phyloP scores from a whole-genome alignment of 2,888 invertebrate species.

The Chymomyza caudatula region DNA sequence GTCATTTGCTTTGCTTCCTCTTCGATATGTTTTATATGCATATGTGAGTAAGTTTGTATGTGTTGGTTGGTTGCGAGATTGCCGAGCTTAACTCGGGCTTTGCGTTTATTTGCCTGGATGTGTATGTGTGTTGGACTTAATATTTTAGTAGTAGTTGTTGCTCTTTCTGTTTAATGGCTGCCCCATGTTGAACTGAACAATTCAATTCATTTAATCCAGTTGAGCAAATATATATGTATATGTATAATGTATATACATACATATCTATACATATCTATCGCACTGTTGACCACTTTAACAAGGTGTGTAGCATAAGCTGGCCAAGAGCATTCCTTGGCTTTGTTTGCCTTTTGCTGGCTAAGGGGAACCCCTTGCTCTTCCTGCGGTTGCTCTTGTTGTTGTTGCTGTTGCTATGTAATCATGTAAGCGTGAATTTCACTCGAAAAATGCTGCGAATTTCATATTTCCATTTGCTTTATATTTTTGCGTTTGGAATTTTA shows the following conservation, averaged over 20 bases:
- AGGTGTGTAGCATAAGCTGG: neutral
- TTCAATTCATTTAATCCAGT: conserved; percentile 66
- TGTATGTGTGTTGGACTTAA: neutral
- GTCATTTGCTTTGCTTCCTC: conserved; percentile 12
- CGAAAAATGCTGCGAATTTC: conserved; percentile 30
- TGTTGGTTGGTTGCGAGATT: conserved; percentile 3
- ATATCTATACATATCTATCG: neutral
- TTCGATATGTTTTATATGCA: conserved; percentile 33
- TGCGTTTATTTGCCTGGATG: neutral
- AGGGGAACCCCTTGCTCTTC: too few species aligned
- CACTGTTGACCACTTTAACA: conserved; percentile 9
- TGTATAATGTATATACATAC: too few species aligned
- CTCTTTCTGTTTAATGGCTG: conserved; percentile 42
- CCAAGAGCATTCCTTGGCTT: neutral
- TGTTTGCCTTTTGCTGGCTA: neutral
- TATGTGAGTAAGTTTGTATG: conserved; percentile 21
- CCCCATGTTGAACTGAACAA: conserved; percentile 52
- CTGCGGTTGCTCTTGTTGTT: neutral
- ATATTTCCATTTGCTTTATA: conserved; percentile 13
- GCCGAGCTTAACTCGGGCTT: neutral
- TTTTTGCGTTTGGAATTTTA: neutral
- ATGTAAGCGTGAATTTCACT: neutral
- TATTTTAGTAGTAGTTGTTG: conserved; percentile 4
- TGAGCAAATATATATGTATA: too few species aligned
- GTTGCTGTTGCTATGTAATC: neutral